Evolutionary conservation across 2,113 vertebrate species (phyloP), one percentile per base, ranked within the genome.

Genomic region (Cavia aperea): DNA sequence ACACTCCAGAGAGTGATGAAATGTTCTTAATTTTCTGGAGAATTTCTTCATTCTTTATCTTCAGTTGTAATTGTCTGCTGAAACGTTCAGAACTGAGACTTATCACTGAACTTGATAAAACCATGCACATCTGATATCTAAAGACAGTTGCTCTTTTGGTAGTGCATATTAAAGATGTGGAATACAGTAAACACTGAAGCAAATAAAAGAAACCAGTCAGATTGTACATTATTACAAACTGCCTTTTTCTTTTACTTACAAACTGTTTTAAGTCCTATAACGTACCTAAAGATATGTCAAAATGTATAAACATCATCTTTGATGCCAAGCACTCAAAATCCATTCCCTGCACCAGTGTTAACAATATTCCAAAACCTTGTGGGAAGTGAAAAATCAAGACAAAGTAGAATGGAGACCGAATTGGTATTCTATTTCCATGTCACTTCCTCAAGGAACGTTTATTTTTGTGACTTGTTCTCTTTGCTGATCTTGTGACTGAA

Each of bases 401-500:
- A 77, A 49, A 68, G 49, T 13, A 89, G 33, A 90, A 58, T 66
- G 62, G 77, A 89, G 62, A 62, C 83, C 81, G 26, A 93, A 49
- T 60, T 83, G 86, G 86, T 70, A 65, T 23, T 89, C 21, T 51
- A 82, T 87, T n/a, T 49, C 19, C 65, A 23, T 88, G 21, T 89
- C 46, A n/a, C 73, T 85, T 94, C 29, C 70, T 89, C 70, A 79
- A 88, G 89, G 92, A 92, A 89, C 56, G 84, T 90, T 96, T 63
- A 93, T 91, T 60, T 81, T 70, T 94, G 81, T 89, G 72, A 94
- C n/a, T 94, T 95, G 43, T 79, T 93, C 19, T 94, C 46, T 93
- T 90, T 84, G 75, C 77, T 91, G 75, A 89, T 60, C 86, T 87
- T 65, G 54, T 87, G 88, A 94, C 68, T 87, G 39, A 89, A 85